phyloP scores from a whole-genome alignment of 2,797 vertebrate genomes.

The Brotogeris chrysoptera region DNA sequence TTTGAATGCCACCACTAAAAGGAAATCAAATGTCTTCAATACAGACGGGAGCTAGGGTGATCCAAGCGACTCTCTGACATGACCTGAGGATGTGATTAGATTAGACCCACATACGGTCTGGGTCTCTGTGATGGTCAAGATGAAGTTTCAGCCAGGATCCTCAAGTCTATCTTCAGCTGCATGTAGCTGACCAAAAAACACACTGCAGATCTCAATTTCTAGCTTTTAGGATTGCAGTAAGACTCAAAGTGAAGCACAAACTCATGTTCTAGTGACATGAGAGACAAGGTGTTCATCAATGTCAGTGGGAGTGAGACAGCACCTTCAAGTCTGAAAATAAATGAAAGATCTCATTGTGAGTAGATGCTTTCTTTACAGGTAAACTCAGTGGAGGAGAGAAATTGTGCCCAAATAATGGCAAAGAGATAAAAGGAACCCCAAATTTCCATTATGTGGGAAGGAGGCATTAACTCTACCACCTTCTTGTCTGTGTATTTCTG shows the following conservation, averaged over 20 bases:
- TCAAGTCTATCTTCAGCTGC: background rate
- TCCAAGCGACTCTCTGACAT: background rate
- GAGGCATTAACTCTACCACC: background rate
- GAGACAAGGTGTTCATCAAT: background rate
- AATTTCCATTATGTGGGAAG: accelerated
- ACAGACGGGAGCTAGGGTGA: background rate
- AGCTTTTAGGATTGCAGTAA: background rate
- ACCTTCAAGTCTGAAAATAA: background rate
- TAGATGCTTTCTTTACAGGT: background rate
- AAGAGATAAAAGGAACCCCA: background rate
- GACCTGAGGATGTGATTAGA: background rate
- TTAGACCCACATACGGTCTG: background rate
- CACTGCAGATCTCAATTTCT: background rate
- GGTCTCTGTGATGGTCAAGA: accelerated
- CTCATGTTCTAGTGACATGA: background rate
- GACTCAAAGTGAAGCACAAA: background rate
- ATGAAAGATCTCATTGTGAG: background rate
- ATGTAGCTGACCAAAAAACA: background rate
- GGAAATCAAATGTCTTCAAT: background rate
- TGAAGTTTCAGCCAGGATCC: background rate
- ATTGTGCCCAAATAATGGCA: background rate
- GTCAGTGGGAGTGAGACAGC: background rate
- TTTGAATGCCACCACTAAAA: background rate
- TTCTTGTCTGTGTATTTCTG: background rate
- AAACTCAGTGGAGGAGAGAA: background rate